Evolutionary conservation across 2,797 vertebrate species (phyloP).

Genomic region (Myiotriccus ornatus): DNA sequence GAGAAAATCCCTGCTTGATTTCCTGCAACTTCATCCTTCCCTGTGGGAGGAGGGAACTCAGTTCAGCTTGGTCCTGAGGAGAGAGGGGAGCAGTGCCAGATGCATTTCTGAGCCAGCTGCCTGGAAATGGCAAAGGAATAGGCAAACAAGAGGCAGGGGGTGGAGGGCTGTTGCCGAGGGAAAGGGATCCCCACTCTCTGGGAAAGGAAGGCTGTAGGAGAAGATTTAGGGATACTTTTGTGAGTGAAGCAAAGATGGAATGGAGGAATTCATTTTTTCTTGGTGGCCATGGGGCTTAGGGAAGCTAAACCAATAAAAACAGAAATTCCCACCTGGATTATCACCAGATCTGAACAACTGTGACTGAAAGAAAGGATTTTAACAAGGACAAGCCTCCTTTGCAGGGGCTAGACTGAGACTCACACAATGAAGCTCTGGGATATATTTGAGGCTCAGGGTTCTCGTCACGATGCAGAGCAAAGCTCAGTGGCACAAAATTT

Average conservation of each 20-base stretch:
- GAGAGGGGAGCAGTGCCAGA: neutral
- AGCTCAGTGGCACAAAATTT: neutral
- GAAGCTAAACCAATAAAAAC: neutral
- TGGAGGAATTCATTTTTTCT: too few species aligned
- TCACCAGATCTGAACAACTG: neutral
- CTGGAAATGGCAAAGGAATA: neutral
- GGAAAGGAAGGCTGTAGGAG: neutral
- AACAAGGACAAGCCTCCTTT: neutral
- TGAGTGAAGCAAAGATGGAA: neutral
- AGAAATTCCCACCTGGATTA: neutral
- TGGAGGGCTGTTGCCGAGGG: neutral
- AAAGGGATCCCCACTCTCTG: neutral
- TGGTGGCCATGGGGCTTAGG: neutral
- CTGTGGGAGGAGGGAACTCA: neutral
- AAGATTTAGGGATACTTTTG: fast-evolving
- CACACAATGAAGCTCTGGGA: neutral
- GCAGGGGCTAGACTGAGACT: neutral
- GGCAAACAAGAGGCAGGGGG: neutral
- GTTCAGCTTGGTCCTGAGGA: neutral
- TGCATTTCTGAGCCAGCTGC: neutral
- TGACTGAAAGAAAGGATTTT: neutral
- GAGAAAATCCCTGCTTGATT: neutral
- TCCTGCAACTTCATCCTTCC: neutral
- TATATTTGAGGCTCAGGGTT: neutral
- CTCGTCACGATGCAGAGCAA: fast-evolving